Evolutionary conservation across 2,113 vertebrate genomes (phyloP).

Genomic region (crab-eating macaque (Macaca fascicularis)): DNA sequence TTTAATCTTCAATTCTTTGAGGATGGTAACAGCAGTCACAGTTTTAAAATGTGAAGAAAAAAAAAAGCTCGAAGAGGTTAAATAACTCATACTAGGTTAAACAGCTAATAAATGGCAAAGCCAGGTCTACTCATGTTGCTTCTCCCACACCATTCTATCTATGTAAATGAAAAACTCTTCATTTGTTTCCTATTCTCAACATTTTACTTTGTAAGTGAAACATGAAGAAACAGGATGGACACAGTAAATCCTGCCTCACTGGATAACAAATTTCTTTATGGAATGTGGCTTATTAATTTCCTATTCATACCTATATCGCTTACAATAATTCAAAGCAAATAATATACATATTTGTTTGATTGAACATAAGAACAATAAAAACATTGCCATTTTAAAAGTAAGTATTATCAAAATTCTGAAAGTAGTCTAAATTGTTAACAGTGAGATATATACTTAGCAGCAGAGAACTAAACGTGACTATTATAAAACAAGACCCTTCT

Average conservation of each 20-base stretch:
- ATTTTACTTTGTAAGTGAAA: constrained; percentile 19
- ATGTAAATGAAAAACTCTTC: neutral
- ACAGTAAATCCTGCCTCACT: neutral
- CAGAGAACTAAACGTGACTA: neutral
- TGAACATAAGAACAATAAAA: constrained; percentile 6
- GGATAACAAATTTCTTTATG: neutral
- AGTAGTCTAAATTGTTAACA: constrained; percentile 9
- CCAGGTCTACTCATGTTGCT: neutral
- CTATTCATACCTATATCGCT: neutral
- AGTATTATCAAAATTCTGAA: constrained; percentile 30
- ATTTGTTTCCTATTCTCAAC: neutral
- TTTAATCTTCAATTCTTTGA: neutral
- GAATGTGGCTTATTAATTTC: constrained; percentile 9
- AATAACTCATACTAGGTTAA: neutral
- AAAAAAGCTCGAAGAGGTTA: neutral
- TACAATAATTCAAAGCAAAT: neutral
- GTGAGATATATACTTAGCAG: neutral
- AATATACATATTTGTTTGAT: neutral
- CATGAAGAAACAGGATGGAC: neutral
- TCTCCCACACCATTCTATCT: neutral
- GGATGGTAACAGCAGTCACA: neutral
- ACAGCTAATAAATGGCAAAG: neutral
- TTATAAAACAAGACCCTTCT: constrained; percentile 53
- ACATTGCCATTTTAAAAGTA: constrained; percentile 28
- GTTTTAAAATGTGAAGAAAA: neutral